Evolutionary conservation across 37 sponge, comb jelly and placozoan species (phyloP), one percentile per base, ranked within the genome.

Genomic region (Trichoplax adhaerens): DNA sequence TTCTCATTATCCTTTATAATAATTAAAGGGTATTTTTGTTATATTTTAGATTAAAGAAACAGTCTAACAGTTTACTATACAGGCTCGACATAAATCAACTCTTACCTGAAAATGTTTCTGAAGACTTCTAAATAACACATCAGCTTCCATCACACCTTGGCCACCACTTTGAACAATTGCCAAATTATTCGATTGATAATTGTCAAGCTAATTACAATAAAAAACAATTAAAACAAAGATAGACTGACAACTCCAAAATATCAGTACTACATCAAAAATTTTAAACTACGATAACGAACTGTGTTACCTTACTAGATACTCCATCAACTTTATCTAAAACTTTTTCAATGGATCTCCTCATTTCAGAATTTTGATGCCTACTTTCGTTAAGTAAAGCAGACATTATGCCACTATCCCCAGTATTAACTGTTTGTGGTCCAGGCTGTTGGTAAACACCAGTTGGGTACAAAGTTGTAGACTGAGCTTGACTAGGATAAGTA

Each of bases 51-150:
- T 29, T 29, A 29, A 29, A 29, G 29, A 29, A 29, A 29, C 29
- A 29, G 29, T 29, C 29, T 29, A 29, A 29, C 29, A 29, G 29
- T 29, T 29, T 29, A 29, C 29, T 29, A 29, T 29, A 29, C 29
- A 29, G 29, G 29, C 29, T 29, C 29, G 29, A 29, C 29, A 29
- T 29, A 29, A 29, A 29, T 29, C 29, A 29, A 29, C 29, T 29
- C 29, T 29, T 62, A 80, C 84, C 73, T 91, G 91, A 57, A 93
- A 84, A 59, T 89, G 78, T 60, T 87, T 56, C 77, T 93, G 91
- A 57, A 93, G 79, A 81, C 86, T 93, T 64, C 89, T 89, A 58
- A 93, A 79, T 63, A 93, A 61, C 2, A 93, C 87, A 1, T 80
- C 79, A 0, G 94, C 82, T 70, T 93, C 94, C 91, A 93, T 91